Base-by-base conservation (phyloP, 2,797 vertebrate genomes). In the Odontamblyopus rebecca region DNA sequence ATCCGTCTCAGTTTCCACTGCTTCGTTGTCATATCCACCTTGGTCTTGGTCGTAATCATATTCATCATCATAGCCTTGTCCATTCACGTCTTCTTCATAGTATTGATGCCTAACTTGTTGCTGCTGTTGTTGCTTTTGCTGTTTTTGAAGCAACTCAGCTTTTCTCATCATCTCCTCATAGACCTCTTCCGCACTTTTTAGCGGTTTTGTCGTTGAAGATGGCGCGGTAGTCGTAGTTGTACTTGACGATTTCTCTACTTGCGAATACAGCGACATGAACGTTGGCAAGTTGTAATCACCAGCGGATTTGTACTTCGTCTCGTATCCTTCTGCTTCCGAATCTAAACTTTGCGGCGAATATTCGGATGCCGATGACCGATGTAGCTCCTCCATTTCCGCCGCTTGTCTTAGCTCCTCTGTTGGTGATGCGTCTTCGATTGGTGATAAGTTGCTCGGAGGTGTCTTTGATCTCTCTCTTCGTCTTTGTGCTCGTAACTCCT, bases 121-220 rank as follows among this genome's bases (percentile, higher is more conserved):
- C 68, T 94, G 90, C 60, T 93, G 83, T 0, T 90, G 96, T 73
- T 96, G 94, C 70, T 93, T 93, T 70, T 94, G 93, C 82, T 94
- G 93, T 83, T 97, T 96, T 88, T 99, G 97, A 75, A 98, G 94
- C 92, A 98, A 91, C 85, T 99, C 96, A 1, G 98, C 97, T 87
- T 99, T 99, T 71, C 95, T 95, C 98, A 99, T 99, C 96, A 99
- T 98, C 85, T 99, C 98, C 83, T 99, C 98, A 0, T 99, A 99
- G 59, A 97, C 98, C 88, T 99, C 98, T 79, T 99, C 98, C 0
- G 98, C 96, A 0, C 97, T 99, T 88, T 99, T 99, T 57, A 99
- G 91, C 32, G 97, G 95, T 84, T 98, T 97, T 73, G 94, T 94
- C 16, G 94, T 86, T 1, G 95, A 94, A 62, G 93, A 86, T 73